phyloP scores from a whole-genome alignment of 2,113 vertebrate genomes.

The Hystrix cristata region DNA sequence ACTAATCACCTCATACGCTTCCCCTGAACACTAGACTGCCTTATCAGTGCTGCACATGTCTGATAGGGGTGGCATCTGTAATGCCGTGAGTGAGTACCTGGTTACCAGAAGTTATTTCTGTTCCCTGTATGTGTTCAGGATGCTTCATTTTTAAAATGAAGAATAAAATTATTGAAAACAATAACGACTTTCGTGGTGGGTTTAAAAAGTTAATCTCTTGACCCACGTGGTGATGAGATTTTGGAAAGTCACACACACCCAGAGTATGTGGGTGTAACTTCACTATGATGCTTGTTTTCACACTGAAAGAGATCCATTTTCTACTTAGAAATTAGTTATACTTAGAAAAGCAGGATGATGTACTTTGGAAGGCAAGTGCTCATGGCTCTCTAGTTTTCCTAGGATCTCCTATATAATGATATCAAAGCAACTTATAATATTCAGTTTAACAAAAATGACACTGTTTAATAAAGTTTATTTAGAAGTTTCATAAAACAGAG shows the following conservation, averaged over 20 bases:
- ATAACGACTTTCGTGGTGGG: background rate
- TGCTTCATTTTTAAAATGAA: background rate
- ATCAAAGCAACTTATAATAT: background rate
- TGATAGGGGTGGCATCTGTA: background rate
- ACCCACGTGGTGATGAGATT: background rate
- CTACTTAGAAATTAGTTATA: background rate
- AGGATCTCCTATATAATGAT: background rate
- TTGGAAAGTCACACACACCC: background rate
- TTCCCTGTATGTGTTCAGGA: background rate
- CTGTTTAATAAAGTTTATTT: no score
- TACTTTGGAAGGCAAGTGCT: background rate
- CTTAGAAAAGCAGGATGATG: background rate
- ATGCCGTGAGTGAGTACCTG: background rate
- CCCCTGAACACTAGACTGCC: no score
- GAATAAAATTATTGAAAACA: background rate
- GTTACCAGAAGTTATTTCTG: background rate
- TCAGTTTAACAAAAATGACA: background rate
- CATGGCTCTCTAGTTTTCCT: background rate
- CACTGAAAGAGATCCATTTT: background rate
- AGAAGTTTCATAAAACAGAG: background rate
- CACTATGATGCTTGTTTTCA: background rate
- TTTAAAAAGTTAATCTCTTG: background rate
- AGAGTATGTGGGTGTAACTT: background rate
- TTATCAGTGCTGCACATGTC: background rate
- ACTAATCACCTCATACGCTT: background rate